A percentile compares a stretch with the other conserved stretches of the same genome.
Evolutionary conservation across 2,888 invertebrate genomes (phyloP).

Genomic region (Dorcus hopei): DNA sequence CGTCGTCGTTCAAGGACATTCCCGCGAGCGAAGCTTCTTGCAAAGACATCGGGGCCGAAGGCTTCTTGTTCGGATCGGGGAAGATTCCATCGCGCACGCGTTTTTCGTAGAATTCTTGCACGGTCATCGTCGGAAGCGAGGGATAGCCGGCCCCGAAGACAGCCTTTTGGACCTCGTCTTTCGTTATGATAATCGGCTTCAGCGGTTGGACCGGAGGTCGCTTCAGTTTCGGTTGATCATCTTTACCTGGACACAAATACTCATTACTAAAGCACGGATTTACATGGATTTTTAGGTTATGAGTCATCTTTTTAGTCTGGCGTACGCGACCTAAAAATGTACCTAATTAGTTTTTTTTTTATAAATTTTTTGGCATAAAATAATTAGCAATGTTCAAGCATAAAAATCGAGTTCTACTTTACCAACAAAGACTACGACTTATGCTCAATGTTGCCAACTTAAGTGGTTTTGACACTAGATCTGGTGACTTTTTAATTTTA

Average conservation of each 20-base stretch:
- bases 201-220: conserved; percentile 54
- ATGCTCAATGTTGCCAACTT: too few species aligned
- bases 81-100: conserved; percentile 73
- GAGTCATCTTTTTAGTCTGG: too few species aligned
- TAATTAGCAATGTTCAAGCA: too few species aligned
- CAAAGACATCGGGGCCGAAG: conserved; percentile 37
- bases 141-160: conserved; percentile 96
- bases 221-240: conserved; percentile 45
- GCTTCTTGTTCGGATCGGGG: conserved; percentile 50
- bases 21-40: conserved; percentile 45
- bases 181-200: conserved; percentile 84
- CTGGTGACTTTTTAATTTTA: too few species aligned
- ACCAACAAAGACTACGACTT: too few species aligned
- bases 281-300: too few species aligned
- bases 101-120: conserved; percentile 93
- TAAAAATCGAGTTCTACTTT: too few species aligned
- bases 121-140: conserved; percentile 84
- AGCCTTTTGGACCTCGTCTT: conserved; percentile 83
- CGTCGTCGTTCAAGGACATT: conserved; percentile 41
- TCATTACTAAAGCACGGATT: too few species aligned
- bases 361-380: too few species aligned
- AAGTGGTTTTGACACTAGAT: too few species aligned
- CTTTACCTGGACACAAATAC: conserved; percentile 32
- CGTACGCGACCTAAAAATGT: too few species aligned
- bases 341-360: too few species aligned